Percentiles rank a stretch among this genome's conserved stretches.
Conservation (phyloP, 2,113 vertebrate species). For the Ceyx melanurus region DNA sequence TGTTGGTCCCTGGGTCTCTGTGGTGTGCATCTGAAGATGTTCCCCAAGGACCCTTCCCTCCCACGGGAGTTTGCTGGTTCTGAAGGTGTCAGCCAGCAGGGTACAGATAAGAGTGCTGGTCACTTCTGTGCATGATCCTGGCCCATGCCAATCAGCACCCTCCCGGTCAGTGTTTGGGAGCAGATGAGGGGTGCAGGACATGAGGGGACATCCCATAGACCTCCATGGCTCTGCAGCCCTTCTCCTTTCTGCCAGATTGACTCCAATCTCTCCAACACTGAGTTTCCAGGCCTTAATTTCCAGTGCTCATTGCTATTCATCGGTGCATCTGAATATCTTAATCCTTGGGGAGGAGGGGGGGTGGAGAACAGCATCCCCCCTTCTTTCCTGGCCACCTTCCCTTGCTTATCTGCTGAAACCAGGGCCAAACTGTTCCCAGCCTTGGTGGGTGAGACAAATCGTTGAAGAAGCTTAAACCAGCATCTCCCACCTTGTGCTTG, state of each 20-base stretch:
- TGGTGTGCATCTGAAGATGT: background rate
- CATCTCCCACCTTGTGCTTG: slow-evolving; percentile 2
- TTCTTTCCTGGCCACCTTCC: background rate
- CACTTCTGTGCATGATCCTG: background rate
- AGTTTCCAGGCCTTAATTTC: background rate
- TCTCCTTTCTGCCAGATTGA: background rate
- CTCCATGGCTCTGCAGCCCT: background rate
- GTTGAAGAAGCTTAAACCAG: slow-evolving; percentile 33
- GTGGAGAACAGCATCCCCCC: background rate
- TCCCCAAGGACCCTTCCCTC: background rate
- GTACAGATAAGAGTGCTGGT: accelerated
- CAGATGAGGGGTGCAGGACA: background rate
- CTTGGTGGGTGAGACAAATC: slow-evolving; percentile 32
- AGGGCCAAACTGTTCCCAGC: background rate
- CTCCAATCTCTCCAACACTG: background rate
- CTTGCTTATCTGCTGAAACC: slow-evolving; percentile 45
- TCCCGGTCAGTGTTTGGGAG: background rate
- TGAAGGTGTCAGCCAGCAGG: background rate
- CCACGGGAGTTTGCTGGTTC: accelerated
- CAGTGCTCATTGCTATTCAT: slow-evolving; percentile 36
- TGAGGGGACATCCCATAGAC: accelerated
- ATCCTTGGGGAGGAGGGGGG: background rate
- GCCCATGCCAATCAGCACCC: background rate
- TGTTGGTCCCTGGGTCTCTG: background rate
- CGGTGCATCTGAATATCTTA: slow-evolving; percentile 6